Evolutionary conservation across 2,113 vertebrate genomes (phyloP).

Genomic region (Tragelaphus buxtoni): DNA sequence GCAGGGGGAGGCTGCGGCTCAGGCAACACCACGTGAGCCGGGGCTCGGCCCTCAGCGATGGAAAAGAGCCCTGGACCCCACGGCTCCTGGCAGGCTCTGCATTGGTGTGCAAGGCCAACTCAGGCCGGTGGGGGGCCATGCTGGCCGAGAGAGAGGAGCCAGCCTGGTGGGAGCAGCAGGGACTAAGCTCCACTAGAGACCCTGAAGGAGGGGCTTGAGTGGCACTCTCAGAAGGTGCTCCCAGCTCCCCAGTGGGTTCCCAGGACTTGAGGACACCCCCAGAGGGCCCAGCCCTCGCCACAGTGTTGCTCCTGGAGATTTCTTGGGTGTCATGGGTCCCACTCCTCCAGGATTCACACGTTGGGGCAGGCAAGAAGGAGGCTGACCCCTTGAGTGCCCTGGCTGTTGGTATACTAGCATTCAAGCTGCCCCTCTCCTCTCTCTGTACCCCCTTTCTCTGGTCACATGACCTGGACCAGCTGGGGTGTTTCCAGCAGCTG

Average conservation of each 20-base stretch:
- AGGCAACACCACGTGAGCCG: constrained; percentile 84
- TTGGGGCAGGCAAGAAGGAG: constrained; percentile 45
- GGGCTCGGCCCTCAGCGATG: constrained; percentile 76
- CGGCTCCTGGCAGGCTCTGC: background rate
- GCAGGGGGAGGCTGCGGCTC: constrained; percentile 76
- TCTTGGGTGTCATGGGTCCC: background rate
- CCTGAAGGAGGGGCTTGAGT: background rate
- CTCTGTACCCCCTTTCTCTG: constrained; percentile 17
- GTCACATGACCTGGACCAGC: background rate
- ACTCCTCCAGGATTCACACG: constrained; percentile 16
- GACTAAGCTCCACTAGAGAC: background rate
- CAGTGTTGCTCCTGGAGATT: constrained; percentile 3
- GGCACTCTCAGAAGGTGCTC: fast-evolving
- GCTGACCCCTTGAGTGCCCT: constrained; percentile 16
- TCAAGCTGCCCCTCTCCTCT: background rate
- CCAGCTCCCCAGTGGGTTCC: background rate
- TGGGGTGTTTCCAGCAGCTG: background rate
- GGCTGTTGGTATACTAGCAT: background rate
- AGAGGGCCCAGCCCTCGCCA: background rate
- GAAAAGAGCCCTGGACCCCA: constrained; percentile 67
- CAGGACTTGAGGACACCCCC: background rate
- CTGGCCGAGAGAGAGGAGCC: constrained; percentile 45
- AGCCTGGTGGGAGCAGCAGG: constrained; percentile 34
- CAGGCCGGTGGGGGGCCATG: background rate
- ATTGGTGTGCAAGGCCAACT: background rate